These are phyloP conservation scores for Helarctos malayanus DNA, from an alignment of 2,797 vertebrate species.

Conservation along the genomic window DNA sequence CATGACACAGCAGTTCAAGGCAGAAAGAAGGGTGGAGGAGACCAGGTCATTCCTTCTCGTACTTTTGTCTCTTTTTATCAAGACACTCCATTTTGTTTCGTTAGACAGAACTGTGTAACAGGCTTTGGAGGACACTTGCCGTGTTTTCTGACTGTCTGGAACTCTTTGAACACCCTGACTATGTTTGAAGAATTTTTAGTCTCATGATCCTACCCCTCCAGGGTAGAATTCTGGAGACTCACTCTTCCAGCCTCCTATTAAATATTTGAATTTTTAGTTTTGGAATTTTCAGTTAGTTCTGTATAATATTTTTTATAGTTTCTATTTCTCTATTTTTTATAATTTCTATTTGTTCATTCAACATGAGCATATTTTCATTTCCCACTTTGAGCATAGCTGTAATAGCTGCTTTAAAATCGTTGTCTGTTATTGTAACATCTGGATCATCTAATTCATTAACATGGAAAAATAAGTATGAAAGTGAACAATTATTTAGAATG, in stretches of 20 bases:
- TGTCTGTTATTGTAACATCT: neutral
- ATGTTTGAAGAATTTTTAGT: neutral
- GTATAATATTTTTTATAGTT: neutral
- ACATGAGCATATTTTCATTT: neutral
- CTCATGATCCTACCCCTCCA: neutral
- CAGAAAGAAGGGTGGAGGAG: neutral
- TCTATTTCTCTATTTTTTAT: neutral
- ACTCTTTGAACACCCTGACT: neutral
- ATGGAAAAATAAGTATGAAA: neutral
- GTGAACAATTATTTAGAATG: neutral
- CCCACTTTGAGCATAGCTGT: neutral
- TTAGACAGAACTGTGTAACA: neutral
- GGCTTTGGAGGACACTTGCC: neutral
- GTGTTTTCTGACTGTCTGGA: neutral
- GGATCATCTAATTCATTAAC: neutral
- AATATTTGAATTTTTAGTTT: constrained; percentile 33
- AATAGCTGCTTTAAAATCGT: neutral
- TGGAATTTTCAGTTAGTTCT: neutral
- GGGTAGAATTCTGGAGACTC: neutral
- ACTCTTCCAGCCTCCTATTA: constrained; percentile 39
- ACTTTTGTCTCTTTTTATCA: neutral
- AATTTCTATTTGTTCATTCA: neutral
- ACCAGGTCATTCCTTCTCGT: neutral
- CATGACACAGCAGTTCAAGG: neutral
- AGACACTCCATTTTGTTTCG: neutral